Conservation (phyloP, 2,888 invertebrate genomes). For the Epinotia ramella region DNA sequence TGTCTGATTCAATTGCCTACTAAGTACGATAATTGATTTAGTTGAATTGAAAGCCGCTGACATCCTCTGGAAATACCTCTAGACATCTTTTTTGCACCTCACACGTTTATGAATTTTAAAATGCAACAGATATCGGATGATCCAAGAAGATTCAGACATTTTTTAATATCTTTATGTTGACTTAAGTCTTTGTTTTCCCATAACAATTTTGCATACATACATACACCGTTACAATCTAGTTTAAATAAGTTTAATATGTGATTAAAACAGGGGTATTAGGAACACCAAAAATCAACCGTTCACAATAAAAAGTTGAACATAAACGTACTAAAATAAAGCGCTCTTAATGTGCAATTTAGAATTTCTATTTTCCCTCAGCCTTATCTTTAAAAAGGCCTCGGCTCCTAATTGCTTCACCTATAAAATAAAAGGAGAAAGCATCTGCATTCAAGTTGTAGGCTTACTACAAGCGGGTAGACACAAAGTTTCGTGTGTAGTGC, state of each 20-base stretch:
- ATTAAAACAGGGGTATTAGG: not conserved
- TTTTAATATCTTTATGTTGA: not conserved
- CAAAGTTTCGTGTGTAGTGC: not conserved
- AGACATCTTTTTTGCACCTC: not conserved
- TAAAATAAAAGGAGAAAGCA: constrained; percentile 77
- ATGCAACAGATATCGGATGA: not conserved
- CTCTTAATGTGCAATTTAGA: constrained; percentile 38
- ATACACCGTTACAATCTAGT: not conserved
- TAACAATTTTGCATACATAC: too few species aligned
- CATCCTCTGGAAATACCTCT: too few species aligned
- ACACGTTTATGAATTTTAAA: not conserved
- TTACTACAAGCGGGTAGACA: constrained; percentile 52
- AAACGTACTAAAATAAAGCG: constrained; percentile 13
- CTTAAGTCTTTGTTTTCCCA: too few species aligned
- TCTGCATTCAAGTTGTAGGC: constrained; percentile 56
- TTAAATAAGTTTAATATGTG: not conserved
- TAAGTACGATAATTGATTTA: not conserved
- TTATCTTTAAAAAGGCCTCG: constrained; percentile 71
- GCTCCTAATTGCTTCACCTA: constrained; percentile 79
- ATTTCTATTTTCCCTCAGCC: constrained; percentile 65
- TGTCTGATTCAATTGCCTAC: constrained; percentile 18
- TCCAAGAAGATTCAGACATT: not conserved
- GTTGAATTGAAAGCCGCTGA: not conserved
- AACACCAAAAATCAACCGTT: not conserved
- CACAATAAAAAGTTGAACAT: constrained; percentile 8